A percentile compares a stretch with the other conserved stretches of the same genome.
Evolutionary conservation across 2,888 invertebrate genomes (phyloP).

Genomic region (Iselma pallidipennis): DNA sequence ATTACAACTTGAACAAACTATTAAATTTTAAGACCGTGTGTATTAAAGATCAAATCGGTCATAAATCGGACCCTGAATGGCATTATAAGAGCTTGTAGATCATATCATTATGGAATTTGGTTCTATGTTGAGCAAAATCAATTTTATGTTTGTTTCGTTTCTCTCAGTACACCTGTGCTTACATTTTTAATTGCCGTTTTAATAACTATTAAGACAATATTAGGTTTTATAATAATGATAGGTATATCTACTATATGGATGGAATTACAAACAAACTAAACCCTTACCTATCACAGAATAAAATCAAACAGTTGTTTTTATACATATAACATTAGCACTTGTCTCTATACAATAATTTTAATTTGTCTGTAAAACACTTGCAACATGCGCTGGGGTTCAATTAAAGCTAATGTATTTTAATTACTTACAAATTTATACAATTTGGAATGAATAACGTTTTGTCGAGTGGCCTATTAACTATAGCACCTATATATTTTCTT

Average conservation of each 20-base stretch:
- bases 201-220: slow-evolving; percentile 40
- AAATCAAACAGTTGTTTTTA: neutral
- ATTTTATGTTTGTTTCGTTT: slow-evolving; percentile 49
- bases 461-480: slow-evolving; percentile 44
- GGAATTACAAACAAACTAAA: neutral
- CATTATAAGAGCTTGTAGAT: slow-evolving; percentile 39
- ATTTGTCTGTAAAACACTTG: slow-evolving; percentile 33
- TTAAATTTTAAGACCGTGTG: slow-evolving; percentile 51
- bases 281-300: slow-evolving; percentile 6
- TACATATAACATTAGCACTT: slow-evolving; percentile 29
- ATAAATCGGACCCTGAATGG: slow-evolving; percentile 50
- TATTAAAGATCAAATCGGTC: slow-evolving; percentile 52
- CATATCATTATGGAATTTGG: slow-evolving; percentile 51
- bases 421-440: slow-evolving; percentile 54
- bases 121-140: slow-evolving; percentile 47
- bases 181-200: slow-evolving; percentile 50
- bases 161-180: slow-evolving; percentile 48
- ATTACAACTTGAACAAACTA: slow-evolving; percentile 41
- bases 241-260: slow-evolving; percentile 14
- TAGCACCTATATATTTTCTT: slow-evolving; percentile 35
- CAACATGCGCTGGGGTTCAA: slow-evolving; percentile 29
- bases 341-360: slow-evolving; percentile 28
- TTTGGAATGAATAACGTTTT: slow-evolving; percentile 45
- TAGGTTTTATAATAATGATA: neutral
- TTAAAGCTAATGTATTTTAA: slow-evolving; percentile 52